Evolutionary conservation across 2,113 vertebrate species (phyloP).

Genomic region (Peromyscus californicus): DNA sequence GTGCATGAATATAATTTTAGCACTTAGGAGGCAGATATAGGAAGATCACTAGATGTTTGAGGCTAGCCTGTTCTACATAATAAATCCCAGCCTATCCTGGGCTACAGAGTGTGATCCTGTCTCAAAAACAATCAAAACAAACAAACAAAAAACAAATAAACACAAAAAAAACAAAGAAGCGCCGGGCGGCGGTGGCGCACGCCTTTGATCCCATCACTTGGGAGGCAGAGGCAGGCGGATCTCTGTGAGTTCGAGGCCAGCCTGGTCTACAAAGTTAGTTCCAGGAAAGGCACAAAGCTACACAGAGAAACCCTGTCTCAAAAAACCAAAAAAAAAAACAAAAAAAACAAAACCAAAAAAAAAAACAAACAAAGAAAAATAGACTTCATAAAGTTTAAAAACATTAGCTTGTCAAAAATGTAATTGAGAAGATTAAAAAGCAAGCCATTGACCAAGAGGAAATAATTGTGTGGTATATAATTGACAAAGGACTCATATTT

Average conservation of each 20-base stretch:
- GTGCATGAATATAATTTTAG: background rate
- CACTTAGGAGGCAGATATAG: background rate
- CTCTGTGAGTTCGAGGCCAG: no score
- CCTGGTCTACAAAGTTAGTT: no score
- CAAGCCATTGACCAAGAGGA: conserved; percentile 19
- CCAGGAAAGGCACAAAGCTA: no score
- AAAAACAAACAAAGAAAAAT: background rate
- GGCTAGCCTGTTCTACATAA: background rate
- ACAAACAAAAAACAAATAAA: no score
- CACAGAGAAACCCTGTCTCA: background rate
- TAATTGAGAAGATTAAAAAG: conserved; percentile 34
- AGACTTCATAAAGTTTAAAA: conserved; percentile 12
- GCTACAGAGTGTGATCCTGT: background rate
- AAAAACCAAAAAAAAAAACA: background rate
- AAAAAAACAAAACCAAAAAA: no score
- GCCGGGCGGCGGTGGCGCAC: no score
- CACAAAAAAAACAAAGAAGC: background rate
- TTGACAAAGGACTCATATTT: background rate
- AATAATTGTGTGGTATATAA: background rate
- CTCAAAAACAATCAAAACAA: background rate
- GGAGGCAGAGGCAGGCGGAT: no score
- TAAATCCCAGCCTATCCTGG: background rate
- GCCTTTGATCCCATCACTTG: no score
- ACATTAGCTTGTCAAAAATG: conserved; percentile 16
- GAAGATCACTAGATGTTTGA: background rate